Percentiles rank a stretch among this genome's conserved stretches.
These are phyloP conservation scores for Caenorhabditis zanzibari DNA, from an alignment of 2,888 invertebrate genomes.

Conservation along the genomic window DNA sequence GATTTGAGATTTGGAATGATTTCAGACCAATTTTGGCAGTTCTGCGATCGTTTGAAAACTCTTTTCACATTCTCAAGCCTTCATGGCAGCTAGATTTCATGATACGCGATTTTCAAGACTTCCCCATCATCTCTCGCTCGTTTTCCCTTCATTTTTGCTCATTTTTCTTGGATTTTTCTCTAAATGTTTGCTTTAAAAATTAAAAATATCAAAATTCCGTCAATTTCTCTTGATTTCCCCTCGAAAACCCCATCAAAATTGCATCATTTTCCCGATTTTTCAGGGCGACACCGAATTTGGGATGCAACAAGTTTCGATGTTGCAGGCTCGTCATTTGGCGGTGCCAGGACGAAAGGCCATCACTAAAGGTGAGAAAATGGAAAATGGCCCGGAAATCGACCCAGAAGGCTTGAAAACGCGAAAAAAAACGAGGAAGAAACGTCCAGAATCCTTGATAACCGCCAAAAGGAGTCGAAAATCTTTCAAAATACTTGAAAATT, in stretches of 20 bases:
- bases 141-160: slow-evolving; percentile 5
- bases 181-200: neutral
- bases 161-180: neutral
- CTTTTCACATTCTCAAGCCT: slow-evolving; percentile 10
- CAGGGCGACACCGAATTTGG: slow-evolving; percentile 52
- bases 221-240: neutral
- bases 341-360: slow-evolving; percentile 80
- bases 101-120: no score
- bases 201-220: neutral
- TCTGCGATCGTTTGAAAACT: no score
- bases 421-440: no score
- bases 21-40: no score
- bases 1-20: no score
- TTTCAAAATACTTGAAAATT: no score
- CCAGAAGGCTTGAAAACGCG: slow-evolving; percentile 76
- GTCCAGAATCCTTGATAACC: no score
- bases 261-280: slow-evolving; percentile 23
- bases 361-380: slow-evolving; percentile 84
- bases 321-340: slow-evolving; percentile 73
- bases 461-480: no score
- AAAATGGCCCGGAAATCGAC: slow-evolving; percentile 87
- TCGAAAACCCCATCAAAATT: neutral
- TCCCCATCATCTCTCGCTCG: neutral
- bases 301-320: slow-evolving; percentile 58
- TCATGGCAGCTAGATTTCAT: no score